Base-by-base conservation (phyloP, 2,113 vertebrate genomes). In the Perca flavescens region DNA sequence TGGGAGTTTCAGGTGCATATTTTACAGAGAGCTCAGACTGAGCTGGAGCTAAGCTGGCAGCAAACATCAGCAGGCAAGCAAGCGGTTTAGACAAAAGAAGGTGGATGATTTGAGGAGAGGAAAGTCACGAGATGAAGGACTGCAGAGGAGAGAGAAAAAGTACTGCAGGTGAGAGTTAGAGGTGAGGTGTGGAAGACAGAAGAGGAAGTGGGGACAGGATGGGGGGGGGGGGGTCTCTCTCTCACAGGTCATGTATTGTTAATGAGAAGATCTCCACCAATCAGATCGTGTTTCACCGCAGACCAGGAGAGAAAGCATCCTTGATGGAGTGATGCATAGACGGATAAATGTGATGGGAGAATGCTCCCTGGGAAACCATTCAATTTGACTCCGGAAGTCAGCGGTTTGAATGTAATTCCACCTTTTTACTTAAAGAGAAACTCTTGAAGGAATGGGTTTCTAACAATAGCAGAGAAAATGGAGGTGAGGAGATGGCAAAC, bases 211-310 rank as follows among this genome's bases (percentile, higher is more conserved):
- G 13, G 16, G 36, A 62, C 14, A 34, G 46, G 25, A 60, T 17
- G 25, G 5, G 47, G 67, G 70, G 15, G 47, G 70, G 61, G 13
- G 72, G n/a, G n/a, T n/a, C 25, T 16, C 67, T 80, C 58, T 86
- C 72, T 88, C 84, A 69, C 67, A 69, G 86, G 52, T 86, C 77
- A 91, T 90, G 66, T 86, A 94, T 94, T 93, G 91, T 96, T 95
- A 94, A 95, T 94, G 88, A 92, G 86, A 85, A 80, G 54, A 74
- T 88, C 79, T 85, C 85, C 88, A 72, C 87, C 88, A 86, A 86
- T 91, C 81, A 88, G 91, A 83, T 93, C 89, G 50, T 74, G 81
- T 88, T 95, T 96, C 86, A 91, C 74, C 89, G 60, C 89, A 62
- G 56, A 85, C 47, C 31, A 52, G 82, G 34, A 74, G 60, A 88